Base-by-base conservation (phyloP, 2,888 invertebrate species). In the Hirtodrosophila histrioides region DNA sequence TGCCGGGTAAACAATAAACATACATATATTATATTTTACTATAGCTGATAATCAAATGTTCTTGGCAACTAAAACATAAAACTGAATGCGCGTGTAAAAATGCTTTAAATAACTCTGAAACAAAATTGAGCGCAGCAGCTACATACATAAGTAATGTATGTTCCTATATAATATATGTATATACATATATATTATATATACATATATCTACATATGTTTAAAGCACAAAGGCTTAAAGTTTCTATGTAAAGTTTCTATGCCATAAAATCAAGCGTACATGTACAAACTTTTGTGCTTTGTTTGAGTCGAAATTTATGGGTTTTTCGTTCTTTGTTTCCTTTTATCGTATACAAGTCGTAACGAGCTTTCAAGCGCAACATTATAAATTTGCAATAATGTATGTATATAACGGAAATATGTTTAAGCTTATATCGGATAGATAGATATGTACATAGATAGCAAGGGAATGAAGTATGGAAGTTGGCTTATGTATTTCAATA, bases 251-350 rank as follows among this genome's bases (percentile, higher is more conserved):
- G 71, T 69, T 67, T 74, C 78, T 72, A 68, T 58, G 48, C 49
- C 48, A 53, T 43, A 61, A 31, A 45, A 75, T 61, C 70, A 65
- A 49, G 45, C 31, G 48, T 31, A 66, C 23, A 58, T 65, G 45
- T 60, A 65, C 53, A 58, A 67, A 55, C 68, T 69, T 44, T 60
- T 60, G 40, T 70, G 44, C 60, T 70, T 73, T 79, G 67, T 75
- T 70, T 73, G 58, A 53, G 49, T 69, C 41, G 60, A 71, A 78
- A 75, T 74, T 77, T 83, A 78, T 79, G 73, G 67, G 45, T 11
- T 33, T 65, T 69, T 58, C 33, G 27, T n/a, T 55, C 43, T 58
- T 78, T 64, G 64, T 61, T 78, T 75, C 56, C 65, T 68, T 70
- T 67, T 74, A 57, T 68, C 46, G 70, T 67, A 65, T 66, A 65